Base-by-base conservation (phyloP, 2,888 invertebrate species). In the Pheosia gnoma region DNA sequence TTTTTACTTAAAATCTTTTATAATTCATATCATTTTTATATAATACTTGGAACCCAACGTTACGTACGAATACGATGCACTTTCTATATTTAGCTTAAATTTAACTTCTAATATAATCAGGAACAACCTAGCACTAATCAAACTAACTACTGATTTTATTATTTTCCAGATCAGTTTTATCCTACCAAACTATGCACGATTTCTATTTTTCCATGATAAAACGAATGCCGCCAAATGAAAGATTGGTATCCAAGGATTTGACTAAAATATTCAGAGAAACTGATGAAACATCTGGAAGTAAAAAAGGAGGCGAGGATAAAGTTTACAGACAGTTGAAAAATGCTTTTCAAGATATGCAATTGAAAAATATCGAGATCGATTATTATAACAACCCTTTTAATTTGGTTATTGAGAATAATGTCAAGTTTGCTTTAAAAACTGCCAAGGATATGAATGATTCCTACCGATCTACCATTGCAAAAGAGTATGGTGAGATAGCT, bases 181-280 rank as follows among this genome's bases (percentile, higher is more conserved):
- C 92, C 6, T 90, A 84, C 69, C 93, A 94, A 86, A 77, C 86
- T n/a, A 78, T 94, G 3, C 90, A 90, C 59, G 94, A 94, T 67
- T 94, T 94, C 70, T 89, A 90, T 61, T 87, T 85, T 58, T 72
- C 93, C 11, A 86, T 90, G 81, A 84, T 94, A 52, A 93, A 88
- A 71, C 79, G 75, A 59, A 75, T 85, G 67, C 91, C 90, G 39
- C 72, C 90, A 41, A 85, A 64, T 51, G 91, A 93, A 13, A 84
- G 89, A 74, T 66, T 90, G 9, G 41, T 70, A 3, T 88, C 90
- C 5, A 92, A 90, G 75, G 93, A 93, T 53, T 81, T 93, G 51
- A 82, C 72, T 9, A 93, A 89, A 78, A 84, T 93, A 74, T 78
- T 60, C 10, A 86, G 77, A 70, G 91, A 93, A 58, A 62, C 77